These are phyloP conservation scores for Hipparchia semele DNA, from an alignment of 2,888 invertebrate genomes.

Conservation along the genomic window DNA sequence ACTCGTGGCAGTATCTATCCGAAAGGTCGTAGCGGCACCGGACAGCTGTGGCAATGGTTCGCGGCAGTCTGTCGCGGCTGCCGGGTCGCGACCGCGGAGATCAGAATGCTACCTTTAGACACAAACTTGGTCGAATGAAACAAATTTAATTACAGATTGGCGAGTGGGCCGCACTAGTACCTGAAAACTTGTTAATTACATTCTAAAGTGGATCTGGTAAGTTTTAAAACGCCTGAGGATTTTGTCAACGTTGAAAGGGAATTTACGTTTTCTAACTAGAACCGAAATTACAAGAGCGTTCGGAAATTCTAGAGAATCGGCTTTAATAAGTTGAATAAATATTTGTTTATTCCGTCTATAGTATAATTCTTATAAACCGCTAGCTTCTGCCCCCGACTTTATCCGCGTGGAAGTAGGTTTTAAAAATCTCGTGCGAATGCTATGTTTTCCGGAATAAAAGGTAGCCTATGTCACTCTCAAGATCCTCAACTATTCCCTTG, in stretches of 20 bases:
- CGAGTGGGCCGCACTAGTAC: constrained; percentile 40
- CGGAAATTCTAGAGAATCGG: background rate
- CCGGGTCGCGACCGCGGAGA: too few relatives aligned
- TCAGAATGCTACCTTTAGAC: constrained; percentile 30
- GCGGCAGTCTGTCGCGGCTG: too few relatives aligned
- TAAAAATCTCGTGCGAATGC: too few relatives aligned
- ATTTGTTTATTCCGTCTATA: background rate
- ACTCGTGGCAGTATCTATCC: too few relatives aligned
- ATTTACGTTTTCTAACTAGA: constrained; percentile 12
- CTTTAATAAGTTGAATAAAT: background rate
- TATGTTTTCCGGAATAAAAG: too few relatives aligned
- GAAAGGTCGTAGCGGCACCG: too few relatives aligned
- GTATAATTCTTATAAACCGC: too few relatives aligned
- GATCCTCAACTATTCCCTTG: too few relatives aligned
- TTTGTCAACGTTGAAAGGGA: constrained; percentile 29
- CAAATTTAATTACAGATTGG: constrained; percentile 48
- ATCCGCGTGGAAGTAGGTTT: too few relatives aligned
- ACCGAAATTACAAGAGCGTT: constrained; percentile 2
- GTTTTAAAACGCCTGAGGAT: constrained; percentile 46
- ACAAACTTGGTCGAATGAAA: constrained; percentile 43
- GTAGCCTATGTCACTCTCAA: too few relatives aligned
- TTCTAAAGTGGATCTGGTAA: constrained; percentile 43
- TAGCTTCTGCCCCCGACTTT: too few relatives aligned
- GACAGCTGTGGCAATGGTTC: too few relatives aligned
- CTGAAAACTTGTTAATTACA: constrained; percentile 45